These are phyloP conservation scores for Siniperca chuatsi DNA, from an alignment of 2,113 vertebrate species.

Conservation along the genomic window DNA sequence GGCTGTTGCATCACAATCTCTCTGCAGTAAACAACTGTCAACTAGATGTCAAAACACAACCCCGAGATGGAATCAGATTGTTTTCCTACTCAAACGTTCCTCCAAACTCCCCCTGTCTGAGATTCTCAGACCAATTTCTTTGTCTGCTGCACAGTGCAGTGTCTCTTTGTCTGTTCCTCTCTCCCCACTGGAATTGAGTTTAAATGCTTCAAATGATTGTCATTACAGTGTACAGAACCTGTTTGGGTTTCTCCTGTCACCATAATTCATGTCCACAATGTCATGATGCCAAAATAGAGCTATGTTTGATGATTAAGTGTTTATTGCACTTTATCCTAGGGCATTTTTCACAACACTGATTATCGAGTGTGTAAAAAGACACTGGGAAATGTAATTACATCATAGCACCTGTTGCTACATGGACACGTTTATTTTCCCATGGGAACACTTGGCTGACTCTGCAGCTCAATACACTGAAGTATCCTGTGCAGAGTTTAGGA, in stretches of 20 bases:
- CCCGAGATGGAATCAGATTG: slow-evolving; percentile 53
- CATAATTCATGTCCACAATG: slow-evolving; percentile 16
- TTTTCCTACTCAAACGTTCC: slow-evolving; percentile 76
- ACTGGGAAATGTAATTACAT: slow-evolving; percentile 33
- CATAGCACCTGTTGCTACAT: slow-evolving; percentile 67
- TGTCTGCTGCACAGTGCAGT: slow-evolving; percentile 55
- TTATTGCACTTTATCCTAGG: not conserved
- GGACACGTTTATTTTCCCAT: slow-evolving; percentile 40
- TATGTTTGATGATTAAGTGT: slow-evolving; percentile 13
- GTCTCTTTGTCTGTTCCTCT: slow-evolving; percentile 42
- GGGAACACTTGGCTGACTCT: slow-evolving; percentile 44
- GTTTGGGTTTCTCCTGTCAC: slow-evolving; percentile 20
- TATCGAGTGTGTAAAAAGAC: slow-evolving; percentile 17
- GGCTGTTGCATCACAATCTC: slow-evolving; percentile 31
- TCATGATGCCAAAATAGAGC: slow-evolving; percentile 25
- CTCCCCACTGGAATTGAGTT: slow-evolving; percentile 25
- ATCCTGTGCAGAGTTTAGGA: slow-evolving; percentile 24
- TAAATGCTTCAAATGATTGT: slow-evolving; percentile 43
- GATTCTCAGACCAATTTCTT: slow-evolving; percentile 61
- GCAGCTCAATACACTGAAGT: slow-evolving; percentile 20
- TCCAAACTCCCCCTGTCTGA: slow-evolving; percentile 65
- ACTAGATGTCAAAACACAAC: slow-evolving; percentile 62
- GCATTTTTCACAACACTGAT: slow-evolving; percentile 29
- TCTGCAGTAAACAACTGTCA: slow-evolving; percentile 64
- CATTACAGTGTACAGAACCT: slow-evolving; percentile 48